Percentiles rank a stretch among this genome's conserved stretches.
Evolutionary conservation across 2,797 vertebrate species (phyloP).

Genomic region (Glossophaga mutica): DNA sequence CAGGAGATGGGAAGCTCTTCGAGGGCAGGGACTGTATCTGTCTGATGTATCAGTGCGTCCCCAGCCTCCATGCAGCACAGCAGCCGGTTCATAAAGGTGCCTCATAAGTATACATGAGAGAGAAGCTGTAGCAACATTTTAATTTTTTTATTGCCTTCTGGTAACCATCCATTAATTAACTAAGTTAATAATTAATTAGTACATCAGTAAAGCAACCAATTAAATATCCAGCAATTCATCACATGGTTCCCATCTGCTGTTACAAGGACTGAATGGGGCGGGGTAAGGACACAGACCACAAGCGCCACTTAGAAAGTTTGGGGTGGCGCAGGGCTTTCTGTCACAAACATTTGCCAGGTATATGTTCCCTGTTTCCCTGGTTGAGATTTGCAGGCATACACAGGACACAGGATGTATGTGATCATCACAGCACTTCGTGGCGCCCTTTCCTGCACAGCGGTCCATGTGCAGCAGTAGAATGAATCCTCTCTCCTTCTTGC

Average conservation of each 20-base stretch:
- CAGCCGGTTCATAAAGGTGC: background rate
- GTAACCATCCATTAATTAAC: background rate
- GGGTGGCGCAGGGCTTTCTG: background rate
- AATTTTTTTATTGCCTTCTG: background rate
- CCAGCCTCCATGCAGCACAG: too few relatives aligned
- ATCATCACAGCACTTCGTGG: rapidly evolving
- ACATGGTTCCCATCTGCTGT: background rate
- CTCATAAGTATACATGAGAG: background rate
- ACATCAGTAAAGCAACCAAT: background rate
- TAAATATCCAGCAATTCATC: background rate
- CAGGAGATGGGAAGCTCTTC: background rate
- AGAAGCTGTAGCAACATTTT: background rate
- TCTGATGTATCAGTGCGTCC: rapidly evolving
- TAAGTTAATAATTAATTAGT: background rate
- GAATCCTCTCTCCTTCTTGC: background rate
- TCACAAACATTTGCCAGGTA: background rate
- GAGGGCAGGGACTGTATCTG: background rate
- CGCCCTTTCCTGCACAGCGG: background rate
- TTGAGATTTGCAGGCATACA: rapidly evolving
- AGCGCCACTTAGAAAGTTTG: background rate
- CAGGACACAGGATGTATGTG: rapidly evolving
- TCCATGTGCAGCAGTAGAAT: background rate
- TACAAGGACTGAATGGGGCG: background rate
- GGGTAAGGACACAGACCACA: background rate
- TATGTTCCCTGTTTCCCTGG: rapidly evolving